Evolutionary conservation across 2,888 invertebrate species (phyloP), one percentile per base, ranked within the genome.

Genomic region (Keiferia lycopersicella): DNA sequence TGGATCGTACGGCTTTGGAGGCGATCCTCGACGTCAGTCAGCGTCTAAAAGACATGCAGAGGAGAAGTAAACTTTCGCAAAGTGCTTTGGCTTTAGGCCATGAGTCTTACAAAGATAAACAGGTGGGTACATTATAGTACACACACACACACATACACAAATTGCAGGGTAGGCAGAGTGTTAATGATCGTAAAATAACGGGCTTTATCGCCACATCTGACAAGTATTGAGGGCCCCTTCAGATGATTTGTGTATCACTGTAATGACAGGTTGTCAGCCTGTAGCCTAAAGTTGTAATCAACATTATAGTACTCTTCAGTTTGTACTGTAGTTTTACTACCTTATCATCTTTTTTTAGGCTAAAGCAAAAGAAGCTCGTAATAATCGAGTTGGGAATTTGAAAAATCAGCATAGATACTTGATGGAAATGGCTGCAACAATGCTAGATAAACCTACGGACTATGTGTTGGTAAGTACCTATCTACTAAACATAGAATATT

Each of bases 371-470:
- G 95, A 95, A 74, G 86, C 86, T 45, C 91, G 96, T 63, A 87
- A 69, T 76, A 84, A 72, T 72, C 94, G 76, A 84, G 86, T 78
- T 75, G 93, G 76, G 77, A 86, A 62, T 56, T 66, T 91, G 67
- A 89, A 86, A 77, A 82, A 84, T 34, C 87, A 87, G 68, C 95
- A 96, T 76, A 92, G 94, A 67, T 94, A 94, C 80, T 83, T 96
- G 0, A 83, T 96, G 67, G 95, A 95, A 72, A 93, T 94, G 77
- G 94, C 94, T 38, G 94, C 94, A 10, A 84, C 91, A 34, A 88
- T 93, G 70, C 82, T 94, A 67, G 89, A 93, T 72, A 84, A 91
- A 63, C 83, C 93, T n/a, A 69, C 86, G 12, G 92, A 92, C 30
- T 92, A 92, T 69, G 88, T 95, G 2, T 87, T 95, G 83, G 91